Base-by-base conservation (phyloP, 1,140 invertebrate species). In the roundworm (Caenorhabditis elegans) region DNA sequence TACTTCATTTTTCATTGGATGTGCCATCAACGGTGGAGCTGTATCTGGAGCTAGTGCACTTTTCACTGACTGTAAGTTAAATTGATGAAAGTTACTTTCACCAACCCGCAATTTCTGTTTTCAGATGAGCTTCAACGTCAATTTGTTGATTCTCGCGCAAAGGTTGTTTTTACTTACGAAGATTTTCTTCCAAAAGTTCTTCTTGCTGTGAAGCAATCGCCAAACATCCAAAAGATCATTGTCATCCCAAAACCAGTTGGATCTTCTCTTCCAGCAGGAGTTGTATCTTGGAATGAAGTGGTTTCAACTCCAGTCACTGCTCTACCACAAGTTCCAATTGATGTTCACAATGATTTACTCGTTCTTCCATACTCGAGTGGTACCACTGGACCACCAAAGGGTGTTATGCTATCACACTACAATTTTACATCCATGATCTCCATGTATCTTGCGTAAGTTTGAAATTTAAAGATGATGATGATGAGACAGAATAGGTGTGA, bases 381-480 rank as follows among this genome's bases (percentile, higher is more conserved):
- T n/a, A 91, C 91, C 1, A 92, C 91, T 77, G 91, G 91, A 36
- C 89, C 89, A 84, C 91, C 91, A 8, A 92, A 92, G 84, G 91
- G 90, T 48, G 91, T 91, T 11, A 92, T 91, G 91, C 84, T 91
- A 10, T 90, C 89, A 83, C 91, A 92, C 85, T 88, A 90, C 76
- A 91, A 91, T 86, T 90, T 91, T 10, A 93, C 97, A 75, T 93
- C 95, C 3, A 82, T 83, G 83, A 79, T 83, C 34, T 47, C 51
- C 3, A 83, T 84, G 49, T 80, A 78, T 49, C 22, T 47, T 4
- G 26, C 49, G 83, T 84, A 36, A 78, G 83, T 49, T 49, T 81
- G 34, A 13, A 6, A n/a, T 55, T 36, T 3, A 55, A 78, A 22
- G 8, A 28, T 3, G 19, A 34, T 26, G n/a, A 78, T n/a, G n/a